Evolutionary conservation across 2,113 vertebrate genomes (phyloP).

Genomic region (Cyprinus carpio): DNA sequence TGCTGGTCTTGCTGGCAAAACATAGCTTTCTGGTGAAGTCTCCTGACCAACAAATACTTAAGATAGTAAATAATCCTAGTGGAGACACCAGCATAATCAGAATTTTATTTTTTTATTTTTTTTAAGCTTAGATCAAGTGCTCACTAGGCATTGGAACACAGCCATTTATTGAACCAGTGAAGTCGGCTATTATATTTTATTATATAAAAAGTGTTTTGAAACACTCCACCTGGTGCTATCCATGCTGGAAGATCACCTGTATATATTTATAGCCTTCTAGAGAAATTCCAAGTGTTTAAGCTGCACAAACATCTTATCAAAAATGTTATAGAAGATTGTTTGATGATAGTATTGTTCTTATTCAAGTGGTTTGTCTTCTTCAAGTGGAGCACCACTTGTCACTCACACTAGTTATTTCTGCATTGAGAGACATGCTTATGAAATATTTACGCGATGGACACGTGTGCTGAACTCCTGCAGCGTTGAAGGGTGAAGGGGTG

Average conservation of each 20-base stretch:
- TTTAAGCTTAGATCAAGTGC: neutral
- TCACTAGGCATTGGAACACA: constrained; percentile 7
- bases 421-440: constrained; percentile 13
- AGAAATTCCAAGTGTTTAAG: constrained; percentile 6
- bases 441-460: constrained; percentile 40
- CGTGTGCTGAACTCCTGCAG: neutral
- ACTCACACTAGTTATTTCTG: constrained; percentile 13
- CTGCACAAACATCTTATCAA: constrained; percentile 20
- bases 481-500: neutral
- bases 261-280: constrained; percentile 14
- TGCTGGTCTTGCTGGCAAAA: no score
- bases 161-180: constrained; percentile 2
- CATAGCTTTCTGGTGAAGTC: no score
- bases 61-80: neutral
- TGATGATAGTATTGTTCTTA: neutral
- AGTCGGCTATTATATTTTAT: neutral
- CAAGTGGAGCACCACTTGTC: constrained; percentile 12
- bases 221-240: constrained; percentile 8
- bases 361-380: neutral
- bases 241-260: constrained; percentile 25
- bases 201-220: constrained; percentile 19
- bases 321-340: neutral
- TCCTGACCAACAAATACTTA: no score
- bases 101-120: neutral
- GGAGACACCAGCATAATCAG: neutral